A percentile compares a stretch with the other conserved stretches of the same genome.
Evolutionary conservation across 2,113 vertebrate genomes (phyloP).

Genomic region (Aleadryas rufinucha): DNA sequence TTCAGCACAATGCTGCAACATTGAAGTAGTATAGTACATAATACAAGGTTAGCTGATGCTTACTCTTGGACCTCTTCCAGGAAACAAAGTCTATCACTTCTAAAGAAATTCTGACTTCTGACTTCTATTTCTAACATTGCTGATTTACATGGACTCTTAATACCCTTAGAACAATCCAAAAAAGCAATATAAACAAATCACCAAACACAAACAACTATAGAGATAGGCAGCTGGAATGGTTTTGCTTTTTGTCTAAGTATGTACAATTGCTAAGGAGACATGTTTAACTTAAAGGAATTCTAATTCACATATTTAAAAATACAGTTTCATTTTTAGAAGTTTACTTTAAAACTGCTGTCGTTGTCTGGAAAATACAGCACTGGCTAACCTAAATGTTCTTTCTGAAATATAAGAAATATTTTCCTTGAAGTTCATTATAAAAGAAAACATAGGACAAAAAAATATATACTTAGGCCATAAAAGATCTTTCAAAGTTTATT

Average conservation of each 20-base stretch:
- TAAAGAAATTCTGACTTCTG: neutral
- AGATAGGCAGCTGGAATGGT: neutral
- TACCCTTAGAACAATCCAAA: neutral
- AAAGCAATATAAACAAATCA: neutral
- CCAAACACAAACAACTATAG: neutral
- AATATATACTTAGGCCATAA: neutral
- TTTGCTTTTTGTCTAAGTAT: neutral
- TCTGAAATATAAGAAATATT: neutral
- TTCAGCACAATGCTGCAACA: neutral
- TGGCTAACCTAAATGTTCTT: neutral
- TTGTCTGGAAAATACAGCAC: neutral
- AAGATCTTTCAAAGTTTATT: constrained; percentile 48
- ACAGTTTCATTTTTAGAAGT: neutral
- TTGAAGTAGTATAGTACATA: neutral
- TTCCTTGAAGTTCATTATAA: neutral
- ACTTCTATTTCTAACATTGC: neutral
- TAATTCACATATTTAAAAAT: neutral
- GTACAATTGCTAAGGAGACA: neutral
- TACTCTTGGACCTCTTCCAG: neutral
- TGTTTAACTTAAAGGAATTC: neutral
- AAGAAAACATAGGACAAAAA: constrained; percentile 21
- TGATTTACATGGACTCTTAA: neutral
- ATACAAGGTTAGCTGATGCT: constrained; percentile 7
- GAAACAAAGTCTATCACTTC: neutral
- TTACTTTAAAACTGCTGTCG: neutral